These are phyloP conservation scores for Cephus pygmeus DNA, from an alignment of 2,888 invertebrate species.

Conservation along the genomic window DNA sequence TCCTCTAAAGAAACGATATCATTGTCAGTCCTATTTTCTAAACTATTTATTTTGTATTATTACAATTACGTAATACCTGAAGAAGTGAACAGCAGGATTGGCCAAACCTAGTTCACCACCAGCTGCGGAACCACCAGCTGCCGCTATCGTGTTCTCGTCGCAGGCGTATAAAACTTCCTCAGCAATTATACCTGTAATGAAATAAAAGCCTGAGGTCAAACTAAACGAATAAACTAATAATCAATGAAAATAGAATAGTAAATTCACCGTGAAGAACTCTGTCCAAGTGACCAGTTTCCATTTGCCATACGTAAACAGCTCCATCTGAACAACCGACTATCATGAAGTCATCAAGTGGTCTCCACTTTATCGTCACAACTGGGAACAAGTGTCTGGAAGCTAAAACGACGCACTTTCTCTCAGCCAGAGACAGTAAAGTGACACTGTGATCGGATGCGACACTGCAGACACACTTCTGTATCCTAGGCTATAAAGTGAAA, in stretches of 20 bases:
- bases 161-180: slow-evolving; percentile 97
- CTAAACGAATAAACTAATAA: background rate
- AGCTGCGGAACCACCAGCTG: slow-evolving; percentile 69
- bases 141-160: slow-evolving; percentile 82
- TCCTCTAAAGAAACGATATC: slow-evolving; percentile 71
- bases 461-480: slow-evolving; percentile 94
- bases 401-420: slow-evolving; percentile 93
- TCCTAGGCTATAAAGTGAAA: slow-evolving; percentile 76
- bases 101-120: slow-evolving; percentile 80
- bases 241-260: slow-evolving; percentile 5
- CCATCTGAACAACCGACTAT: slow-evolving; percentile 97
- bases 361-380: slow-evolving; percentile 94
- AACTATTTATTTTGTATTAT: background rate
- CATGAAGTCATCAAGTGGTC: slow-evolving; percentile 97
- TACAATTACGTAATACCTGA: slow-evolving; percentile 69
- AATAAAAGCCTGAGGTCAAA: background rate
- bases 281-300: slow-evolving; percentile 98
- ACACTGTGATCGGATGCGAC: slow-evolving; percentile 99
- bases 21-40: background rate
- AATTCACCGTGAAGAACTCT: slow-evolving; percentile 86
- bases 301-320: slow-evolving; percentile 99
- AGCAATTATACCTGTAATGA: slow-evolving; percentile 81
- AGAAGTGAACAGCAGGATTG: slow-evolving; percentile 95
- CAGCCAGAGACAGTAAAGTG: slow-evolving; percentile 89
- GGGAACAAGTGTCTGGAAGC: slow-evolving; percentile 96